These are phyloP conservation scores for Sialia sialis DNA, from an alignment of 2,113 vertebrate species.

Conservation along the genomic window DNA sequence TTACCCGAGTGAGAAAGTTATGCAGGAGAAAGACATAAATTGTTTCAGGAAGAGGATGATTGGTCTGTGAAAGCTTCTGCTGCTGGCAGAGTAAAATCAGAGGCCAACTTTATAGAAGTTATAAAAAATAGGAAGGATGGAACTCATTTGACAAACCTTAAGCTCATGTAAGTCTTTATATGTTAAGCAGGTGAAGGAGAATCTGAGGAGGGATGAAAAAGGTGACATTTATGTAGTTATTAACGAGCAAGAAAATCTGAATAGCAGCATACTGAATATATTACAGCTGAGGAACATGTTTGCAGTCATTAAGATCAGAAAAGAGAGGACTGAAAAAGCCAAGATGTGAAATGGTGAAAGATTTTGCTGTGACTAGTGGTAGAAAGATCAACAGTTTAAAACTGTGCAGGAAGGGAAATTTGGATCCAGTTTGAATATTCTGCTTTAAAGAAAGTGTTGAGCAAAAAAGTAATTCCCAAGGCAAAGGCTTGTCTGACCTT, in stretches of 20 bases:
- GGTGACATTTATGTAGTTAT: conserved; percentile 39
- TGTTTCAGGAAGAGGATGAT: neutral
- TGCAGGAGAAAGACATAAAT: neutral
- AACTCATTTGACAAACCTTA: conserved; percentile 30
- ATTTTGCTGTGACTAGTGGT: neutral
- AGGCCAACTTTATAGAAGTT: neutral
- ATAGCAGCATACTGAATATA: conserved; percentile 6
- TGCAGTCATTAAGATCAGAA: conserved; percentile 38
- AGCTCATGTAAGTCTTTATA: neutral
- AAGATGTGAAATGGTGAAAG: conserved; percentile 34
- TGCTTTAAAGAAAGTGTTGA: neutral
- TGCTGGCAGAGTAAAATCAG: neutral
- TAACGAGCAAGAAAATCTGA: conserved; percentile 12
- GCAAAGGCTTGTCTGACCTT: neutral
- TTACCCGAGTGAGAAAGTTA: neutral
- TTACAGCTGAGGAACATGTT: neutral
- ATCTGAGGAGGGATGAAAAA: conserved; percentile 19
- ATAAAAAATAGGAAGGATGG: neutral
- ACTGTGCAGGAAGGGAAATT: neutral
- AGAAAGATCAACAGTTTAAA: conserved; percentile 40
- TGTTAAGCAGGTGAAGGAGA: conserved; percentile 34
- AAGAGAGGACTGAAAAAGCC: neutral
- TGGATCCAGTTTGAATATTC: neutral
- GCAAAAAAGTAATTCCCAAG: conserved; percentile 28
- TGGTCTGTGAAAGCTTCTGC: neutral